Base-by-base conservation (phyloP, 2,797 vertebrate species). In the Cuculus canorus region DNA sequence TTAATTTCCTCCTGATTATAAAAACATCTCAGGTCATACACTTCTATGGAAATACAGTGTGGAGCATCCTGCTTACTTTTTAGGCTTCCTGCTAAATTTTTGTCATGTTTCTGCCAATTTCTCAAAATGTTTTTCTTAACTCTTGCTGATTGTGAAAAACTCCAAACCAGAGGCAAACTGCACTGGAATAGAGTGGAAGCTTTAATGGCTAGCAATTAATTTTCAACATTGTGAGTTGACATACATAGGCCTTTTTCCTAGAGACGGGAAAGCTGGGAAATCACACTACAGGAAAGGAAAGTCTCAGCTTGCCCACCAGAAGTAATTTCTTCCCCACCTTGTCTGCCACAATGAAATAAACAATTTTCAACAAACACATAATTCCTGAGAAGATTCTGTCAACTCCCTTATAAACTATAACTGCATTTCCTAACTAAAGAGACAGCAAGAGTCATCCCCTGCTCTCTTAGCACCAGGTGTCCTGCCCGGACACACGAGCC, bases 41-140 rank as follows among this genome's bases (percentile, higher is more conserved):
- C 59, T 69, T 75, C 30, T 61, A 54, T 71, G 61, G 53, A 80
- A 93, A 91, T 57, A 37, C 10, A 71, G 41, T 18, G 32, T 32
- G 91, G 65, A 64, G 25, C 72, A 81, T 86, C 76, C 50, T 81
- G 54, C 18, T 93, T 47, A 91, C 88, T 75, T 93, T 41, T 71
- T 64, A 71, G 35, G 39, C 39, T 39, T 39, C 39, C 39, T 39
- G 39, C 39, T 39, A 39, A 39, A 10, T 39, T 39, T 39, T 39
- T 39, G 39, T 39, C 28, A 19, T 37, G 16, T 70, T 82, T 76
- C 75, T 92, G 43, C 56, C 60, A 92, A 15, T 16, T 33, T 73
- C 66, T 85, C 52, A 43, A 82, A 87, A 73, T 52, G 10, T 82
- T 93, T 96, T 82, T 64, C 39, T 80, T 86, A 48, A 54, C 30